Base-by-base conservation (phyloP, 2,888 invertebrate species). In the Cerceris rybyensis region DNA sequence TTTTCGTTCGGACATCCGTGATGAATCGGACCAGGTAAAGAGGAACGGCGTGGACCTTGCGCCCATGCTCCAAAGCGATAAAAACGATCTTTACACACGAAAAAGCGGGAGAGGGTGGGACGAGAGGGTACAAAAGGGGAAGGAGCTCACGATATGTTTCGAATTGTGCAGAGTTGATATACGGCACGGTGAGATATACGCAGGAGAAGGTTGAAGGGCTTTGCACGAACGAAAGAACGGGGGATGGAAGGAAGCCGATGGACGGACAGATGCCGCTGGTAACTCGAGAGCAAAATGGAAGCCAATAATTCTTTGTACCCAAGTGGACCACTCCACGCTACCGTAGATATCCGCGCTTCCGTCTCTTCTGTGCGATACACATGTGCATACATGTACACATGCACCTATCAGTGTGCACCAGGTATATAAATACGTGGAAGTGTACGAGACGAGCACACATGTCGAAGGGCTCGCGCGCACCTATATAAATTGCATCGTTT, bases 241-340 rank as follows among this genome's bases (percentile, higher is more conserved):
- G 63, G 55, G 66, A 61, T 67, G 60, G 74, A 76, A 74, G 77
- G 69, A 81, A 73, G 41, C 69, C 46, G 60, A 39, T 14, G 69
- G 73, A 83, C 70, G 71, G 83, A 81, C 83, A 80, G 87, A 83
- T 75, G 83, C 85, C 61, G 85, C 57, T 66, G 78, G 77, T 83
- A 80, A 81, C 82, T 74, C 70, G 66, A 73, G 69, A 73, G 70
- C 65, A 80, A 86, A 85, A 89, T 88, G 85, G 82, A 78, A 87
- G 84, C 83, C 88, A 88, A 89, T 89, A 88, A 89, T 88, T 89
- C 87, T 88, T 88, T 88, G 88, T 86, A 72, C 82, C 75, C 80
- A 81, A 84, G 81, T 74, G 83, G 83, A 83, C 75, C 79, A 70
- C 81, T 75, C 63, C 74, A 75, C 65, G 72, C 55, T 67, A 71